Evolutionary conservation across 2,797 vertebrate genomes (phyloP), one percentile per base, ranked within the genome.

Genomic region (Phylloscopus collybita): DNA sequence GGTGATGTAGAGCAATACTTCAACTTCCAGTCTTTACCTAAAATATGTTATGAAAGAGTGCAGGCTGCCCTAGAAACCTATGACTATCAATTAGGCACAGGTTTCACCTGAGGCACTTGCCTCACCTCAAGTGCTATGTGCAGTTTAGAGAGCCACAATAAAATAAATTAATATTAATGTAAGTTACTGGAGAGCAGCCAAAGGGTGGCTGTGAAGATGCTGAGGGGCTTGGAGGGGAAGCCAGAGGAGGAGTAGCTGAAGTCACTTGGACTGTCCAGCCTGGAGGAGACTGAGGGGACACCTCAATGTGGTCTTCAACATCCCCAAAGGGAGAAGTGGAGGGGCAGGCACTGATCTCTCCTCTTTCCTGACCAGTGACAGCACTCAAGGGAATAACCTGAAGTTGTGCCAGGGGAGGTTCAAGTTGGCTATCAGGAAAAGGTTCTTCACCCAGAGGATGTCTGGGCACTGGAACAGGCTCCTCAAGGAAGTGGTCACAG

Each of bases 361-460:
- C 26, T 50, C 7, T 17, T 14, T 51, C 1, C 2, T 53, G 38
- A 16, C 6, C 38, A 65, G 29, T 45, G n/a, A 32, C 7, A 84
- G n/a, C 4, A 23, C 3, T 1, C 0, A 0, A 60, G 51, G 21
- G 16, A 65, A 60, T 27, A 18, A 25, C 14, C n/a, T 71, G 25
- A 30, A 65, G 7, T 2, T 53, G 29, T 19, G 29, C 27, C 14
- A 16, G 21, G 6, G 10, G 7, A 66, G 9, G 18, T 36, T 65
- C 9, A 60, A 4, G 16, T 3, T 65, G 53, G 12, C 20, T 42
- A 16, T 27, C 0, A 36, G 13, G 7, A 47, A 53, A 78, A 42
- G 6, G 1, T 40, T 66, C 6, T 66, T 60, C 5, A 11, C 8
- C 8, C 15, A 47, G 5, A n/a, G 10, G 7, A 7, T 23, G 9